Conservation (phyloP, 1,140 invertebrate genomes). For the Drosophila miranda region DNA sequence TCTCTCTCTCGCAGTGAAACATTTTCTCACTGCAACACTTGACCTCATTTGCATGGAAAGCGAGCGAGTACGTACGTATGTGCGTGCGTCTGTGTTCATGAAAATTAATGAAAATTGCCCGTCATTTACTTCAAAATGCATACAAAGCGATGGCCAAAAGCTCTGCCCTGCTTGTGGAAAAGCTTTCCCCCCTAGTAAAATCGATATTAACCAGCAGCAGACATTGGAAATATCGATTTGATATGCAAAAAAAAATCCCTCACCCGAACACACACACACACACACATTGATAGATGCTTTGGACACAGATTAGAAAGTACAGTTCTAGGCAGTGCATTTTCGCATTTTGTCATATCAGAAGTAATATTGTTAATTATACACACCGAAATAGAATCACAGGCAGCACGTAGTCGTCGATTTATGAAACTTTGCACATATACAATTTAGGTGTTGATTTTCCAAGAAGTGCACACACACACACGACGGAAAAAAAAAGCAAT, state of each 20-base stretch:
- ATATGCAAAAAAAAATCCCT: slow-evolving; percentile 62
- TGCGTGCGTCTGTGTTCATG: slow-evolving; percentile 33
- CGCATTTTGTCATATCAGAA: too few relatives aligned
- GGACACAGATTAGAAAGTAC: slow-evolving; percentile 65
- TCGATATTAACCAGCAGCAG: slow-evolving; percentile 50
- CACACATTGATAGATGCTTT: slow-evolving; percentile 22
- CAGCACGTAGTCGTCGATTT: slow-evolving; percentile 72
- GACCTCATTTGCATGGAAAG: slow-evolving; percentile 75
- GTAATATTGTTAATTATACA: slow-evolving; percentile 59
- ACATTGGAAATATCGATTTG: slow-evolving; percentile 73
- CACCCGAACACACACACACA: slow-evolving; percentile 35
- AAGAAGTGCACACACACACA: slow-evolving; percentile 55
- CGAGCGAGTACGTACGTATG: slow-evolving; percentile 28
- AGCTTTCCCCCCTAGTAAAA: slow-evolving; percentile 73
- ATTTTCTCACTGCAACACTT: slow-evolving; percentile 74
- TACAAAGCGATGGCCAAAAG: slow-evolving; percentile 33
- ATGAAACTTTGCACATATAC: slow-evolving; percentile 58
- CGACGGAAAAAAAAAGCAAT: slow-evolving; percentile 69
- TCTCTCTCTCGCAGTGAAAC: slow-evolving; percentile 22
- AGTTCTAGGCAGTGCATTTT: slow-evolving; percentile 49
- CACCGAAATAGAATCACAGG: slow-evolving; percentile 80
- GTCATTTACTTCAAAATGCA: slow-evolving; percentile 61
- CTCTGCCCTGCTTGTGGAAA: slow-evolving; percentile 33
- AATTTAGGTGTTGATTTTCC: slow-evolving; percentile 53
- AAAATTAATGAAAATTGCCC: slow-evolving; percentile 67